phyloP scores from a whole-genome alignment of 2,888 invertebrate species.

The Synergus laeviventris region DNA sequence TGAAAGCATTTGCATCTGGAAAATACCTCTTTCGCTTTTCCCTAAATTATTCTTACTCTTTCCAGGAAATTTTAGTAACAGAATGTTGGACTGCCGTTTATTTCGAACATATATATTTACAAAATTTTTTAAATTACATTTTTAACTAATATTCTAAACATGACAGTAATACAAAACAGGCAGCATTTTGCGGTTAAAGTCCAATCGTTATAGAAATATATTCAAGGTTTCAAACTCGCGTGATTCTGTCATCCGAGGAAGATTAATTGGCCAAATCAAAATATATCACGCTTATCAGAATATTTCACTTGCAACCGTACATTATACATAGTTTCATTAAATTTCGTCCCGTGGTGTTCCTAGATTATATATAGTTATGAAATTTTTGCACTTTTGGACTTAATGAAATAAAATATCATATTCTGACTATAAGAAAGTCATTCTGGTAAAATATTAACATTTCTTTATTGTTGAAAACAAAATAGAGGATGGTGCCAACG shows the following conservation, averaged over 20 bases:
- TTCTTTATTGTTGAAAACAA: too few relatives aligned
- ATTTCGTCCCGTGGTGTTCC: not conserved
- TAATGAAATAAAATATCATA: too few relatives aligned
- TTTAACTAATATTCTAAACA: not conserved
- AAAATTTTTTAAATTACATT: not conserved
- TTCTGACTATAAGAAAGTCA: too few relatives aligned
- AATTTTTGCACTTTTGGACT: not conserved
- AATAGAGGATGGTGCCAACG: too few relatives aligned
- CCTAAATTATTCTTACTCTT: constrained; percentile 5
- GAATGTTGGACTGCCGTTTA: too few relatives aligned
- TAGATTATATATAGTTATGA: not conserved
- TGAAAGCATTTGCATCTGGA: constrained; percentile 17
- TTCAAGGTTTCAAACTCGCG: constrained; percentile 5
- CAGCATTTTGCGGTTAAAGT: not conserved
- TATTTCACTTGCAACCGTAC: constrained; percentile 10
- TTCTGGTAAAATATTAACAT: too few relatives aligned
- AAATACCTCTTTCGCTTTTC: constrained; percentile 7
- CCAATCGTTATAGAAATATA: not conserved
- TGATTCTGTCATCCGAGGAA: constrained; percentile 4
- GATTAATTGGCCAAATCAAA: constrained; percentile 26
- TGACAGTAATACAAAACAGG: not conserved
- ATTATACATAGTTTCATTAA: not conserved
- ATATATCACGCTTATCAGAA: constrained; percentile 33
- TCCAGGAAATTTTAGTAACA: not conserved
- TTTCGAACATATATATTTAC: too few relatives aligned